Evolutionary conservation across 2,888 invertebrate genomes (phyloP), one percentile per base, ranked within the genome.

Genomic region (Bruchidius siliquastri): DNA sequence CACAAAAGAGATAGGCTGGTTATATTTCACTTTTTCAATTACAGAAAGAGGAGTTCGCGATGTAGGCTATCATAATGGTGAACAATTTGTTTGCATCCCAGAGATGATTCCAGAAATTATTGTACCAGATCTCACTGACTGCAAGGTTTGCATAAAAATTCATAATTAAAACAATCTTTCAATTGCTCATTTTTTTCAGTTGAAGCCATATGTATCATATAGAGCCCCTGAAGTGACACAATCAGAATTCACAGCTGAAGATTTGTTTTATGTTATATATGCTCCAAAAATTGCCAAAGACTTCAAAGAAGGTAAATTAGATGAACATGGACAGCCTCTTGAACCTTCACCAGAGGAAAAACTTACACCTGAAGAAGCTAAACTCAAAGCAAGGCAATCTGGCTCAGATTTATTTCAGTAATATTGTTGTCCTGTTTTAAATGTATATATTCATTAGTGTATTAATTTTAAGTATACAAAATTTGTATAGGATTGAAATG

Each of bases 171-270:
- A 2, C 32, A 6, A 2, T 22, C 26, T 6, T 30, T 30, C 20
- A 70, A 21, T 70, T 30, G 22, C n/a, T 2, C 32, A 3, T 70
- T 2, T 3, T 70, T 88, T 88, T 72, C 84, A 92, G 87, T 87
- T 99, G 21, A 96, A 96, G 85, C 97, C 99, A 0, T 99, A 99
- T 82, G 98, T 99, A 0, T 95, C 97, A 0, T 99, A 98, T 85
- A 91, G 91, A 85, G 90, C 91, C 0, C 89, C 91, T 2, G 92
- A 95, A 74, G 91, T 97, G 0, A 86, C 89, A 18, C 95, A 96
- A 84, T 90, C 92, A 0, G 92, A 94, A 86, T 96, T 96, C 81
- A 96, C 96, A 0, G 89, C 97, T 0, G 85, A 94, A 83, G 93
- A 95, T 86, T 88, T 98, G 70, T 96, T 96, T 83, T 90, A 95